A percentile compares a stretch with the other conserved stretches of the same genome.
These are phyloP conservation scores for Petrosia ficiformis DNA, from an alignment of 37 sponge, comb jelly and placozoan genomes.

Conservation along the genomic window DNA sequence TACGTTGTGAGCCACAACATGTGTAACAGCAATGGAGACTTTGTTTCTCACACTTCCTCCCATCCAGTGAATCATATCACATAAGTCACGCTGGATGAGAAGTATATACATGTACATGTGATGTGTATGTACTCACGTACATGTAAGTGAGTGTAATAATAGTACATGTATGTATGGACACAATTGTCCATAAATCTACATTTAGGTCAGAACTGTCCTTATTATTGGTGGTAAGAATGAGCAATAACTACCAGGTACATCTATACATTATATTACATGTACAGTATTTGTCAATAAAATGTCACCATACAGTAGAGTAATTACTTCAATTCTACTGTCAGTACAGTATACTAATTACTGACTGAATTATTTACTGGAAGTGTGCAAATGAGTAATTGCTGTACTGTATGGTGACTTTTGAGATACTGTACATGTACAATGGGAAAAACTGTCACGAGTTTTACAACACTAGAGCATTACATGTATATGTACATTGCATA, in stretches of 20 bases:
- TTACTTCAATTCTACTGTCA: not conserved
- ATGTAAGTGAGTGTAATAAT: not conserved
- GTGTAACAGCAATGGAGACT: conserved; percentile 73
- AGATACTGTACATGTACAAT: no score
- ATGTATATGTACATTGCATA: no score
- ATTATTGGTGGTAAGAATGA: no score
- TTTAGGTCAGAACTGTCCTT: no score
- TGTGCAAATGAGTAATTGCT: no score
- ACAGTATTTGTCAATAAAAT: not conserved
- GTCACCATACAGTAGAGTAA: not conserved
- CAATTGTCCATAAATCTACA: not conserved
- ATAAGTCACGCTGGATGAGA: conserved; percentile 44
- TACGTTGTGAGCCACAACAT: conserved; percentile 85
- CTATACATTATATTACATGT: not conserved
- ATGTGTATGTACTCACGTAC: not conserved
- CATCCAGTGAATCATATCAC: conserved; percentile 76
- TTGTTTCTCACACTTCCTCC: conserved; percentile 88
- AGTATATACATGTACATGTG: not conserved
- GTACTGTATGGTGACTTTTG: no score
- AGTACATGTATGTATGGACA: not conserved
- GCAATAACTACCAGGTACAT: not conserved
- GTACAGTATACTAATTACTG: not conserved
- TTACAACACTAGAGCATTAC: no score
- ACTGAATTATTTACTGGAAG: no score
- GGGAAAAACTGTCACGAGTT: no score